Evolutionary conservation across 2,797 vertebrate species (phyloP).

Genomic region (Falco concolor): DNA sequence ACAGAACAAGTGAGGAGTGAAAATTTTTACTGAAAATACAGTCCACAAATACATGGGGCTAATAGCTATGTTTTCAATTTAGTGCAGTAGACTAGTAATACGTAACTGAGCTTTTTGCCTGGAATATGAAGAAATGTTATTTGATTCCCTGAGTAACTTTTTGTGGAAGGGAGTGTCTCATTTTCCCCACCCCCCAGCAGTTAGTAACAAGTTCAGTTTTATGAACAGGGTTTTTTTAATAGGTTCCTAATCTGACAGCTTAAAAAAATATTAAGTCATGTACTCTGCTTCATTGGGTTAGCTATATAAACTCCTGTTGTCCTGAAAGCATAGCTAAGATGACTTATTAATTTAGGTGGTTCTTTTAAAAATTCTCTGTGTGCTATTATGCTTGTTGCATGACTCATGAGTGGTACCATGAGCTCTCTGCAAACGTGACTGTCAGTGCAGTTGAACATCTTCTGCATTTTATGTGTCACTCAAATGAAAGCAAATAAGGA

Average conservation of each 20-base stretch:
- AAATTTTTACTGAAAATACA: not conserved
- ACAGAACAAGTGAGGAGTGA: not conserved
- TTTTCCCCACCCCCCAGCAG: not conserved
- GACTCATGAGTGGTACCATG: not conserved
- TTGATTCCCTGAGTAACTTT: not conserved
- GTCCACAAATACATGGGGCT: not conserved
- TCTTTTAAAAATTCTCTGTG: fast-evolving
- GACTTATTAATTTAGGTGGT: not conserved
- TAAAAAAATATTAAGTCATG: not conserved
- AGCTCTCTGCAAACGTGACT: not conserved
- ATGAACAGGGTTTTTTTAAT: not conserved
- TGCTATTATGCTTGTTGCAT: not conserved
- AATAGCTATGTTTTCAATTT: not conserved
- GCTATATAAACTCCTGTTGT: fast-evolving
- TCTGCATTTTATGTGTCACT: fast-evolving
- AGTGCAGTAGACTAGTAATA: not conserved
- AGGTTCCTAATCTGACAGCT: not conserved
- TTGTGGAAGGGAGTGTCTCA: not conserved
- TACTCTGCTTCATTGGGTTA: not conserved
- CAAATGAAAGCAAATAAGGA: not conserved
- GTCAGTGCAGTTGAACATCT: not conserved
- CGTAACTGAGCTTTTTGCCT: not conserved
- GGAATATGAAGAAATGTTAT: not conserved
- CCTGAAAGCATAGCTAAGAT: not conserved
- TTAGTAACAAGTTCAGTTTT: not conserved